Evolutionary conservation across 2,888 invertebrate species (phyloP), one percentile per base, ranked within the genome.

Genomic region (Uloborus plumipes): DNA sequence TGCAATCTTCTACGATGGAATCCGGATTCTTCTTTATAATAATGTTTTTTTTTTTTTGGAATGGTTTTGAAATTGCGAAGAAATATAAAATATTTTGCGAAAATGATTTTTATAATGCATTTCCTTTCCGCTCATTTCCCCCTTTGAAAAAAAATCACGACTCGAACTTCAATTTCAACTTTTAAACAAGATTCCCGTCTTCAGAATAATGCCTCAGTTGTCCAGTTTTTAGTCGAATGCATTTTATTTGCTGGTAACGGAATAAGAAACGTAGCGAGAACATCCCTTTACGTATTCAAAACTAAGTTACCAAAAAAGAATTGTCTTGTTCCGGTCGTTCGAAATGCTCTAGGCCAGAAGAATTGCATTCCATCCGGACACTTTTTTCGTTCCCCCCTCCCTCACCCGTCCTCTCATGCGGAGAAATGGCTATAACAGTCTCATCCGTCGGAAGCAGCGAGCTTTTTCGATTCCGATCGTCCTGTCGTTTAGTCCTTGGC

Each of bases 271-370:
- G 22, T 74, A 39, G 39, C 39, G 39, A 39, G 39, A 39, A 39
- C 39, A 9, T 64, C 61, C 70, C 47, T 70, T 67, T 67, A 47
- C 65, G 66, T 70, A 77, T 77, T 71, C 79, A 73, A 79, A 79
- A 79, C 67, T 50, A 79, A 79, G 79, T 79, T 79, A 65, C 65
- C 65, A 20, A 11, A 20, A 50, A 72, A 58, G 71, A 78, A 79
- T 79, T 79, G 79, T 67, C 59, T 73, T 51, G 61, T 79, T 79
- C 79, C 79, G 79, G 73, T 55, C 26, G 65, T 59, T 71, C 49
- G 62, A 49, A 55, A 66, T 51, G 67, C 55, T 59, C 39, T 22
- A 50, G 69, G 31, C 51, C 26, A 47, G 26, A 64, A 70, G 50
- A 70, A 77, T 77, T 77, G 70, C 59, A 69, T 67, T 76, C 61